phyloP scores from a whole-genome alignment of 2,113 vertebrate species.

The Alces alces region DNA sequence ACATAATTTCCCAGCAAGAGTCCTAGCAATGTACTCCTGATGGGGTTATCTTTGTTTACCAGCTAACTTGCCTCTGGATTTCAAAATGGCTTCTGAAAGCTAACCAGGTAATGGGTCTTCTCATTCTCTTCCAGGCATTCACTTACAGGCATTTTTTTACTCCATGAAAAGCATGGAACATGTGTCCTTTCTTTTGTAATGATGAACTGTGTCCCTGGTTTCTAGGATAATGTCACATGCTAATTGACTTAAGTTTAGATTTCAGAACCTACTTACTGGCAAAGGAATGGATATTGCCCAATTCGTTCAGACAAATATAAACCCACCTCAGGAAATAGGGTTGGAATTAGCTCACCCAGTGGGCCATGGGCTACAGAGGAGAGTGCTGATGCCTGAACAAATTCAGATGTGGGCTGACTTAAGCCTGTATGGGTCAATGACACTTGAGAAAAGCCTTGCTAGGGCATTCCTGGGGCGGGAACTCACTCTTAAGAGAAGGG shows the following conservation, averaged over 20 bases:
- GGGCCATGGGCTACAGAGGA: neutral
- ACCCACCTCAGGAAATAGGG: neutral
- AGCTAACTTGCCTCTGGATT: neutral
- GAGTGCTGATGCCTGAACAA: neutral
- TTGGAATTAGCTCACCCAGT: neutral
- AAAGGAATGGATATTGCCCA: neutral
- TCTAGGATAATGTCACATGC: neutral
- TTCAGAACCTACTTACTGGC: neutral
- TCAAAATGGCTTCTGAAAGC: neutral
- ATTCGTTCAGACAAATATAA: neutral
- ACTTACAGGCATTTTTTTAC: neutral
- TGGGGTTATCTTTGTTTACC: neutral
- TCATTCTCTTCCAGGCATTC: neutral
- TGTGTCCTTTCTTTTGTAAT: neutral
- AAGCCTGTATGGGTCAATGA: neutral
- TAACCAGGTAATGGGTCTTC: neutral
- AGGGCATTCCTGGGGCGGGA: neutral
- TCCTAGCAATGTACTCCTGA: neutral
- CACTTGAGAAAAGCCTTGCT: neutral
- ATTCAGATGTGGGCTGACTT: neutral
- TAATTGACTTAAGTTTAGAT: constrained; percentile 11
- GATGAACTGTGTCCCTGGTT: neutral
- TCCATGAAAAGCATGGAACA: neutral
- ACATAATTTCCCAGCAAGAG: neutral
- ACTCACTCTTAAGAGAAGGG: neutral